These are phyloP conservation scores for Passer montanus DNA, from an alignment of 2,113 vertebrate genomes.

Conservation along the genomic window DNA sequence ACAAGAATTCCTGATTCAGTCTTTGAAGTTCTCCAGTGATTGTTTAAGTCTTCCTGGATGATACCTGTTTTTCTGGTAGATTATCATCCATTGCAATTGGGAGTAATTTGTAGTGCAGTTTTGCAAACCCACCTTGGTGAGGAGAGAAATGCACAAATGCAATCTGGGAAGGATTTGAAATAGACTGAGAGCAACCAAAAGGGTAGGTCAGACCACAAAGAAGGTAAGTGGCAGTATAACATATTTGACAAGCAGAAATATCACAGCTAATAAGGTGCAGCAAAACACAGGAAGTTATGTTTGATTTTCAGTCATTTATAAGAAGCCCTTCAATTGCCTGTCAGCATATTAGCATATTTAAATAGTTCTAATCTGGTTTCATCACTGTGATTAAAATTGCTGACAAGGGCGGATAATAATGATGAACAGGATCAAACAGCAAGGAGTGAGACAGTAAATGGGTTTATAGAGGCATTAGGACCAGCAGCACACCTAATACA, in stretches of 20 bases:
- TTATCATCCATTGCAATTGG: neutral
- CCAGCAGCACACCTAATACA: neutral
- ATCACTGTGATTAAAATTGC: conserved; percentile 59
- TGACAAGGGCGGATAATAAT: conserved; percentile 35
- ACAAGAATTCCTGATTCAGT: neutral
- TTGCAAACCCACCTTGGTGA: neutral
- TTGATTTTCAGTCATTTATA: conserved; percentile 47
- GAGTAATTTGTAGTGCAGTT: neutral
- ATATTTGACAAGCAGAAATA: conserved; percentile 4
- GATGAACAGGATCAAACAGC: neutral
- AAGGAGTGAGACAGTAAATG: neutral
- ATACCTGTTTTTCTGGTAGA: neutral
- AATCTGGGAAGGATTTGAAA: neutral
- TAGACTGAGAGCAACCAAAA: neutral
- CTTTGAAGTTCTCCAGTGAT: neutral
- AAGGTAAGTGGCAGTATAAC: neutral
- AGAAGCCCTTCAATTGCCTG: conserved; percentile 31
- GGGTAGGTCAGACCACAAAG: neutral
- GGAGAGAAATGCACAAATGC: neutral
- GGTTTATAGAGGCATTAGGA: neutral
- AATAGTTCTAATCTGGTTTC: conserved; percentile 62
- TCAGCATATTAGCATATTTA: conserved; percentile 61
- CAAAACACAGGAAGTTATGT: neutral
- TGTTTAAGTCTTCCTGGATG: neutral
- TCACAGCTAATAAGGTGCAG: conserved; percentile 5